Percentiles rank a stretch among this genome's conserved stretches.
These are phyloP conservation scores for Thera obeliscata DNA, from an alignment of 2,888 invertebrate genomes.

Conservation along the genomic window DNA sequence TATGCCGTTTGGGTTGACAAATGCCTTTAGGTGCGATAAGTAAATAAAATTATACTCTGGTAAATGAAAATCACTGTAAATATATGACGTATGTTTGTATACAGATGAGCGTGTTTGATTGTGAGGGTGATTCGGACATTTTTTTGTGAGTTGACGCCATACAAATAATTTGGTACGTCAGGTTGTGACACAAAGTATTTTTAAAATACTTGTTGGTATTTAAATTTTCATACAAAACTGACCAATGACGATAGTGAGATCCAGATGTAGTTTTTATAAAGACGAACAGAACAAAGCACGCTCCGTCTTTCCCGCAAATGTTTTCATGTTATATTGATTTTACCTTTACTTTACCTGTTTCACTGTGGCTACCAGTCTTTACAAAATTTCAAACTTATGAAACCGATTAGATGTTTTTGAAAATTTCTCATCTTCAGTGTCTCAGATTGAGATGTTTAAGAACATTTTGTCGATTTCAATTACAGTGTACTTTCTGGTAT, in stretches of 20 bases:
- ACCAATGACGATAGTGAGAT: slow-evolving; percentile 26
- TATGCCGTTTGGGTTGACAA: slow-evolving; percentile 13
- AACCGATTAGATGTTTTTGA: background rate
- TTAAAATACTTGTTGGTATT: slow-evolving; percentile 23
- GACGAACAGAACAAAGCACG: slow-evolving; percentile 15
- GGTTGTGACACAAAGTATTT: slow-evolving; percentile 32
- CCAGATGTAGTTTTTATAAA: slow-evolving; percentile 22
- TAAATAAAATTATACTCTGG: slow-evolving; percentile 11
- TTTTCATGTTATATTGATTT: background rate
- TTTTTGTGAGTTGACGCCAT: slow-evolving; percentile 11
- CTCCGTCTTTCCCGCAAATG: slow-evolving; percentile 34
- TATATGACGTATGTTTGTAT: slow-evolving; percentile 12
- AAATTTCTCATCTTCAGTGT: background rate
- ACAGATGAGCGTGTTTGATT: slow-evolving; percentile 25
- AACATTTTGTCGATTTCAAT: background rate
- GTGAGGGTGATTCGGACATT: slow-evolving; percentile 13
- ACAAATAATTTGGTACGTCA: slow-evolving; percentile 20
- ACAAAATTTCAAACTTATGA: background rate
- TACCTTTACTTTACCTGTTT: background rate
- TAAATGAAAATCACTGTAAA: slow-evolving; percentile 22
- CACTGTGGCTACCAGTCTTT: background rate
- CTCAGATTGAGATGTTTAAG: background rate
- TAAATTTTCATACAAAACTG: slow-evolving; percentile 27
- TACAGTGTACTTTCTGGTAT: background rate
- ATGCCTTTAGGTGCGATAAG: slow-evolving; percentile 8